phyloP scores from a whole-genome alignment of 1,140 invertebrate genomes.

The Aplysia californica region DNA sequence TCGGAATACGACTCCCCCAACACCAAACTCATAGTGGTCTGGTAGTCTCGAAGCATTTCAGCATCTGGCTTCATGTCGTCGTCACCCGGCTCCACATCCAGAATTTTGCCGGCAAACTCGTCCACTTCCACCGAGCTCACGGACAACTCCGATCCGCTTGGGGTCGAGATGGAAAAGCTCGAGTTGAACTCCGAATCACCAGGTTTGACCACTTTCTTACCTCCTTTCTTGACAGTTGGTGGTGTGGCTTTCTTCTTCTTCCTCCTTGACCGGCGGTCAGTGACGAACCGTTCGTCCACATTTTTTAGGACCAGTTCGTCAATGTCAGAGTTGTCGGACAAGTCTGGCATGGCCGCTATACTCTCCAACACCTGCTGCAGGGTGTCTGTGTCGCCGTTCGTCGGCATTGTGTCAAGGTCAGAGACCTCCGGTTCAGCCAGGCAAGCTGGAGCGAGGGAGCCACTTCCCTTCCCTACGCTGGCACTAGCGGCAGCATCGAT shows the following conservation, averaged over 20 bases:
- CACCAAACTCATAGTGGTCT: slow-evolving; percentile 48
- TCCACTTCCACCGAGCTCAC: slow-evolving; percentile 48
- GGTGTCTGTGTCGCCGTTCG: slow-evolving; percentile 37
- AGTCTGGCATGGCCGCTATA: slow-evolving; percentile 30
- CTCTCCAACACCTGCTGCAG: slow-evolving; percentile 32
- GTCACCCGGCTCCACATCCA: slow-evolving; percentile 31
- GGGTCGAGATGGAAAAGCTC: slow-evolving; percentile 59
- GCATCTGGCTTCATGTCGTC: slow-evolving; percentile 55
- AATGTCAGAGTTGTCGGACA: slow-evolving; percentile 32
- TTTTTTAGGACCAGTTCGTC: slow-evolving; percentile 37
- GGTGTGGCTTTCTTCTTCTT: not conserved
- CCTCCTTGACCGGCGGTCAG: slow-evolving; percentile 30
- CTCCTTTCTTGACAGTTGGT: too few species aligned
- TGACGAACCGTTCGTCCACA: slow-evolving; percentile 61
- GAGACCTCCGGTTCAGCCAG: not conserved
- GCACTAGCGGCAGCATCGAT: not conserved
- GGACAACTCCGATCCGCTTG: slow-evolving; percentile 51
- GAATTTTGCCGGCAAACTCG: slow-evolving; percentile 42
- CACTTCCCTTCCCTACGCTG: not conserved
- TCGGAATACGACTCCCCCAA: slow-evolving; percentile 48
- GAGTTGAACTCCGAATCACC: slow-evolving; percentile 44
- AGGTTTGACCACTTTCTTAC: too few species aligned
- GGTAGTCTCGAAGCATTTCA: slow-evolving; percentile 54
- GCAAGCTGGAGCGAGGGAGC: not conserved
- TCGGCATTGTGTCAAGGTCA: slow-evolving; percentile 25